A percentile compares a stretch with the other conserved stretches of the same genome.
Evolutionary conservation across 2,113 vertebrate genomes (phyloP).

Genomic region (Nematolebias whitei): DNA sequence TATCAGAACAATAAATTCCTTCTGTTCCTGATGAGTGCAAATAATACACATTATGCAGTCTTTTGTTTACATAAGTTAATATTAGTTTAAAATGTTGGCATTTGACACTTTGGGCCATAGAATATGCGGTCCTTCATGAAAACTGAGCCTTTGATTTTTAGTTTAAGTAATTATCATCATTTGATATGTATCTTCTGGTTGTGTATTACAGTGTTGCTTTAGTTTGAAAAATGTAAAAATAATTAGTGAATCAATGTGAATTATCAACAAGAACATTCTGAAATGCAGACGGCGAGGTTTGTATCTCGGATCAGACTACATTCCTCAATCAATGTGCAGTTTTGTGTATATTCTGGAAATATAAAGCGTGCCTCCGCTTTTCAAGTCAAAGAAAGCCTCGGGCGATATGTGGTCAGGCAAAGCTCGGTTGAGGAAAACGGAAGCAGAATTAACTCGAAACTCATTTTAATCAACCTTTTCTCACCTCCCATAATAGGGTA

Average conservation of each 20-base stretch:
- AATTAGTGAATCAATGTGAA: conserved; percentile 18
- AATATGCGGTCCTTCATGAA: no score
- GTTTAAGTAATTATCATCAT: no score
- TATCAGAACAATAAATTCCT: no score
- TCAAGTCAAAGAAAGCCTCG: conserved; percentile 8
- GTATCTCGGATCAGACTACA: conserved; percentile 10
- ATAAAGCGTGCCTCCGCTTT: conserved; percentile 20
- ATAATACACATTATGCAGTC: no score
- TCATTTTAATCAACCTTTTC: conserved; percentile 71
- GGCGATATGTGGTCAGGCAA: background rate
- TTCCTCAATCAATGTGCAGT: background rate
- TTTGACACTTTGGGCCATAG: no score
- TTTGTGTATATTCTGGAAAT: conserved; percentile 28
- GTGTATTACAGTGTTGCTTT: background rate
- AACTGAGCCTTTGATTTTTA: no score
- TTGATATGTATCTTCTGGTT: no score
- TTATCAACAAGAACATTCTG: background rate
- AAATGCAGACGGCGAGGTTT: no score
- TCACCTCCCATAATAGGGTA: conserved; percentile 54
- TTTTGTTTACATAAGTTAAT: no score
- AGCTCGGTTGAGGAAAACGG: conserved; percentile 4
- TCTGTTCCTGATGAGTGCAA: no score
- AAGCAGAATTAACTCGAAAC: conserved; percentile 52
- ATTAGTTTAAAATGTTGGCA: no score
- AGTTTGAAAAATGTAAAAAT: background rate